Base-by-base conservation (phyloP, 2,797 vertebrate genomes). In the Acrossocheilus fasciatus region DNA sequence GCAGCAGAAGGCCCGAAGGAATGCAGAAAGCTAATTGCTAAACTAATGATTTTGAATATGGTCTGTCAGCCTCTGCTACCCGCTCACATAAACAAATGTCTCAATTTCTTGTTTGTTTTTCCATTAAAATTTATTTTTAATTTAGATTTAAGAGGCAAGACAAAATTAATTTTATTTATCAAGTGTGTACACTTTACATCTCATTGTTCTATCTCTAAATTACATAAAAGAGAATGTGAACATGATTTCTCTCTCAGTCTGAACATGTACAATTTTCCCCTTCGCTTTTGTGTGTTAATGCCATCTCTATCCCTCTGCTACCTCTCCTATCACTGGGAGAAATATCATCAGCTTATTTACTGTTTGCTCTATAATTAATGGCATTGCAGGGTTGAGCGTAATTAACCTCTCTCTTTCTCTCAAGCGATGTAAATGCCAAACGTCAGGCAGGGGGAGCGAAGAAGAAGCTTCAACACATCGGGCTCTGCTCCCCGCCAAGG, bases 351-450 rank as follows among this genome's bases (percentile, higher is more conserved):
- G 88, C 90, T 93, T 95, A 93, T 94, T 95, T 94, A 93, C 92
- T 88, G 88, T 93, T 93, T 89, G 87, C 92, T 92, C 89, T 93
- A 91, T 92, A 93, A 95, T 95, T 91, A 92, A 92, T 90, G 92
- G 88, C 89, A 91, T 87, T 91, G 91, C 91, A 84, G 91, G 93
- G 91, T 92, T 91, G 88, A 89, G 88, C 91, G 92, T 94, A 95
- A 95, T 95, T 95, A 95, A 95, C 93, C 94, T 91, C 86, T 36
- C 81, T 73, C 83, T 80, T 81, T 89, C 81, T 83, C 84, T 85
- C 78, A 86, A 81, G 82, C 64, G 45, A 94, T 93, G 93, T 91
- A 94, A 94, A 95, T 94, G 93, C 93, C 94, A 95, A 95, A 93
- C 84, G 91, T 92, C 93, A 89, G 89, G 89, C 87, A 72, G 89